Base-by-base conservation (phyloP, 1,140 invertebrate species). In the Brachionus asplanchnoidis region DNA sequence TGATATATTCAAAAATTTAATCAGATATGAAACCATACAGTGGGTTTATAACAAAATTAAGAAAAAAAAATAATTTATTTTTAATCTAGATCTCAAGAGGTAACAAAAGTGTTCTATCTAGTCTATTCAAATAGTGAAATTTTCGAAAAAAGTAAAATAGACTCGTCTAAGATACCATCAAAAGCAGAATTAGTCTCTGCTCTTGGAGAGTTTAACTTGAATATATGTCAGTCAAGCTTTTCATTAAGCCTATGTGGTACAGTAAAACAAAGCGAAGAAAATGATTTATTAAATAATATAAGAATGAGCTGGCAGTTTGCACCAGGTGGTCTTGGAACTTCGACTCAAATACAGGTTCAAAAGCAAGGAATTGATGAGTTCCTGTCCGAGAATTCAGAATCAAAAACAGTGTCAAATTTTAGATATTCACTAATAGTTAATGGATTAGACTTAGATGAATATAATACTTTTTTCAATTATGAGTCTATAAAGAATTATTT, bases 1-100 rank as follows among this genome's bases (percentile, higher is more conserved):
- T 77, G 73, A 77, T 26, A 77, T 77, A 50, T 77, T 77, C 46
- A 23, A 50, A 50, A 77, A 77, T 50, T 28, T 77, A 36, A 50
- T 77, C 26, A 44, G 26, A 77, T 26, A 14, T 5, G 17, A 50
- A 11, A 50, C 11, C 3, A 50, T n/a, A 12, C 17, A 46, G 73
- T 77, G 26, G 26, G 12, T 23, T 66, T 14, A 36, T 6, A 36
- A 36, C 6, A 28, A 36, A 36, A 36, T 36, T 7, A 7, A 7
- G 32, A 36, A 7, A 36, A 36, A 28, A 1, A 36, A 0, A 5
- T 36, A 36, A 36, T 36, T 1, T 36, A 36, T 36, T 36, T 36
- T 36, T 36, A 36, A n/a, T 36, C 11, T 23, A 77, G 73, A 28
- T 11, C n/a, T 50, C 42, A 53, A 77, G 20, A 77, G 5, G 12